phyloP scores from a whole-genome alignment of 2,797 vertebrate genomes.

The Sebastes taczanowskii region DNA sequence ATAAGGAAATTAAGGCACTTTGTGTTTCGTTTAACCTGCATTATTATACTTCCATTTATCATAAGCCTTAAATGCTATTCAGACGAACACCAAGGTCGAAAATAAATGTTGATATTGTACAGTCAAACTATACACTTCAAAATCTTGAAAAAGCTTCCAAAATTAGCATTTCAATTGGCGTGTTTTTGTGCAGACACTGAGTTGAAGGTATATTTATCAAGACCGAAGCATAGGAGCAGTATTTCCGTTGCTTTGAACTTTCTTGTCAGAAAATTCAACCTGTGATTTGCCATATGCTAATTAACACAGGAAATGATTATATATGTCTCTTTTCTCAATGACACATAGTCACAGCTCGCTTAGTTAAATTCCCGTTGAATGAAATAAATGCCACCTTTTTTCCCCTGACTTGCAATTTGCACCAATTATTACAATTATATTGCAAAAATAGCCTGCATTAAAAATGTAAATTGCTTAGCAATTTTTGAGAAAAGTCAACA shows the following conservation, averaged over 20 bases:
- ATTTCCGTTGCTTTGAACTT: conserved; percentile 22
- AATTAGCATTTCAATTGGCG: not conserved
- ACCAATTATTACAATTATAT: conserved; percentile 42
- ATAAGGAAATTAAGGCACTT: not conserved
- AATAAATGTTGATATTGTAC: not conserved
- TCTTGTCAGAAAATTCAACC: conserved; percentile 13
- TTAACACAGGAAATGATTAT: conserved; percentile 24
- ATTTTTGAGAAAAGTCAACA: conserved; percentile 27
- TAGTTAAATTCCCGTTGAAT: conserved; percentile 9
- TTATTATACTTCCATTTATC: not conserved
- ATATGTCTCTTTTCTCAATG: conserved; percentile 15
- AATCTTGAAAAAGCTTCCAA: not conserved
- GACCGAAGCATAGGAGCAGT: not conserved
- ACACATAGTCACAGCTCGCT: conserved; percentile 11
- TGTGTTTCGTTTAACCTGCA: conserved; percentile 1
- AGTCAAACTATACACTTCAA: not conserved
- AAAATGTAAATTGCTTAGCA: conserved; percentile 49
- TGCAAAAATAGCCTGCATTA: conserved; percentile 36
- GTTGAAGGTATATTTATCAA: conserved; percentile 13
- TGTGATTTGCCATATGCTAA: conserved; percentile 30
- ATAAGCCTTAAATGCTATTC: not conserved
- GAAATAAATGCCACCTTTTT: conserved; percentile 9
- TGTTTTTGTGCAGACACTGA: conserved; percentile 10
- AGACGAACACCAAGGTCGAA: not conserved
- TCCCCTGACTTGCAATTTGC: conserved; percentile 30